These are phyloP conservation scores for Poeciliopsis paucimaculata DNA, from an alignment of 2,797 vertebrate species.

Conservation along the genomic window DNA sequence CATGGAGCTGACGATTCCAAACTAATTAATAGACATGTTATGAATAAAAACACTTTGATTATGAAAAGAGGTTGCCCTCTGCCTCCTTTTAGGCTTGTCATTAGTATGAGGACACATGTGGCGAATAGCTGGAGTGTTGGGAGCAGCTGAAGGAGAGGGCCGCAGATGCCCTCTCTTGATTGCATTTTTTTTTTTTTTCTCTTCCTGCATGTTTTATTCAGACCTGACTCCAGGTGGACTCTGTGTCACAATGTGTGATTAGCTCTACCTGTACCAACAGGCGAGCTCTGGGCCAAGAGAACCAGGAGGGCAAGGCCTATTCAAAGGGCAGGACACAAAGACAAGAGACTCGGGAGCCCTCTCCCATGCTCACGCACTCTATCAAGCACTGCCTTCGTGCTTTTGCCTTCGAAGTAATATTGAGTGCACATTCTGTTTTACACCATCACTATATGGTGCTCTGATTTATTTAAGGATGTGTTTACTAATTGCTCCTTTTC, in stretches of 20 bases:
- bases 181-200: conserved; percentile 56
- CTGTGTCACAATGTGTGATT: conserved; percentile 69
- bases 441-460: conserved; percentile 13
- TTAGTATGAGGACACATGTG: conserved; percentile 79
- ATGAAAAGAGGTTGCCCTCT: conserved; percentile 77
- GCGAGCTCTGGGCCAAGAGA: conserved; percentile 44
- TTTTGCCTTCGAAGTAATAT: conserved; percentile 55
- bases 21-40: conserved; percentile 81
- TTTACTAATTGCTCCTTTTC: neutral
- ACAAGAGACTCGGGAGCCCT: conserved; percentile 55
- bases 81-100: conserved; percentile 76
- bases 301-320: conserved; percentile 51
- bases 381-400: conserved; percentile 41
- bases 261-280: conserved; percentile 69
- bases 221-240: conserved; percentile 46
- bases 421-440: conserved; percentile 24
- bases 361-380: conserved; percentile 51
- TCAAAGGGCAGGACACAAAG: conserved; percentile 63
- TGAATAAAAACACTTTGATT: conserved; percentile 82
- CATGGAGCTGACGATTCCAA: conserved; percentile 73
- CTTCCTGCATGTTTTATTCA: conserved; percentile 77
- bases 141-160: conserved; percentile 66
- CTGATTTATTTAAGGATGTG: conserved; percentile 20
- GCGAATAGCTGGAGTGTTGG: conserved; percentile 69
- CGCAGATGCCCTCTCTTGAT: conserved; percentile 76